Conservation (phyloP, 2,797 vertebrate genomes). For the Cirrhinus mrigala region DNA sequence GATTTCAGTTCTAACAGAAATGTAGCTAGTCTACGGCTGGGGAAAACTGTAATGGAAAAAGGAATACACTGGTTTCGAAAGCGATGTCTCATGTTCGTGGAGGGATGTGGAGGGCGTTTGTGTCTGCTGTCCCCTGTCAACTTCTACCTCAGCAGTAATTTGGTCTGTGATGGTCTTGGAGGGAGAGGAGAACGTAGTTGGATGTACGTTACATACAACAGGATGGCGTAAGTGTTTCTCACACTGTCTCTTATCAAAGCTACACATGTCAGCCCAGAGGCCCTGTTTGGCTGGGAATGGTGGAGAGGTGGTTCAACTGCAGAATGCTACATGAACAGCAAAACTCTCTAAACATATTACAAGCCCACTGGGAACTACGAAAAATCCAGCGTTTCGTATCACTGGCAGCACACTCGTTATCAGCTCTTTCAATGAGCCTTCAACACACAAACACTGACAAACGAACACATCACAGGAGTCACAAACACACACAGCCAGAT, state of each 20-base stretch:
- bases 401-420: background rate
- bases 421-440: conserved; percentile 51
- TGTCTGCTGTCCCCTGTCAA: conserved; percentile 84
- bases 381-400: background rate
- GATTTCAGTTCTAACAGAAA: conserved; percentile 98
- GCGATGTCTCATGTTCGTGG: conserved; percentile 95
- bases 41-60: conserved; percentile 97
- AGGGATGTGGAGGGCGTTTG: conserved; percentile 87
- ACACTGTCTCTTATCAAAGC: conserved; percentile 66
- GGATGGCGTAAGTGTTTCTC: conserved; percentile 73
- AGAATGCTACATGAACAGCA: conserved; percentile 66
- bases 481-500: conserved; percentile 68
- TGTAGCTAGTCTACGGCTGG: conserved; percentile 96
- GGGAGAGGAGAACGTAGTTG: conserved; percentile 74
- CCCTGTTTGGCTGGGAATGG: conserved; percentile 68
- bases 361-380: background rate
- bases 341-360: background rate
- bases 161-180: conserved; percentile 59
- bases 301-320: conserved; percentile 29
- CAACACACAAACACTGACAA: conserved; percentile 80
- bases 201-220: conserved; percentile 74
- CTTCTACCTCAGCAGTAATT: conserved; percentile 58
- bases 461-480: conserved; percentile 76
- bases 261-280: conserved; percentile 21
- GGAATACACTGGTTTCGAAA: conserved; percentile 84